Base-by-base conservation (phyloP, 2,888 invertebrate genomes). In the Rosalia funebris region DNA sequence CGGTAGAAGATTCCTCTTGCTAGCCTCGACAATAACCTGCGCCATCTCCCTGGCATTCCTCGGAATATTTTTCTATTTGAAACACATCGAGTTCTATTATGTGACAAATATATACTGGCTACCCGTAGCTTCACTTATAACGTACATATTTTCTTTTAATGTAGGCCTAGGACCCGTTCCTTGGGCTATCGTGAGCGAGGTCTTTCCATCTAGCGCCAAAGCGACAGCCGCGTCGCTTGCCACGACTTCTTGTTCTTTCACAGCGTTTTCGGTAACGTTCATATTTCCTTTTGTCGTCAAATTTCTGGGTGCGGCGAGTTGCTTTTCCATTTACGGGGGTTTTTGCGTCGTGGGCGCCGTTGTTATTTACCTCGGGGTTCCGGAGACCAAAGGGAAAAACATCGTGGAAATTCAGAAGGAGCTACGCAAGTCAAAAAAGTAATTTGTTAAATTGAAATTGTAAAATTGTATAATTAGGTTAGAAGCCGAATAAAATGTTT, bases 181-280 rank as follows among this genome's bases (percentile, higher is more conserved):
- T 0, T 92, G 92, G 92, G 89, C 91, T 0, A 87, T 93, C 20
- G 86, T 92, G 84, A 89, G 91, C 0, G 93, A 93, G 78, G 85
- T 93, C 80, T 89, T 95, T 79, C 88, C 94, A 17, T 82, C 88
- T 0, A 89, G 91, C 66, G 89, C 92, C 1, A 91, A 91, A 79
- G 87, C 90, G 0, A 82, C 86, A 15, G 91, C 91, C 0, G 41
- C 65, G 1, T 60, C 67, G 5, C 36, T 63, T 4, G 41, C 54
- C 4, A 53, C 63, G 2, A 32, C 62, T 11, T 17, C 50, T 14
- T 62, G 61, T 12, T 53, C 60, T 19, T 25, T 61, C 10, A 46
- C 58, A n/a, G 54, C 58, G 12, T 71, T 66, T 32, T 1, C 66
- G 1, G 55, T 69, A 15, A 63, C 65, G 1, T 32, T 68, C 5